These are phyloP conservation scores for Crenuchus spilurus DNA, from an alignment of 2,797 vertebrate genomes.

Conservation along the genomic window DNA sequence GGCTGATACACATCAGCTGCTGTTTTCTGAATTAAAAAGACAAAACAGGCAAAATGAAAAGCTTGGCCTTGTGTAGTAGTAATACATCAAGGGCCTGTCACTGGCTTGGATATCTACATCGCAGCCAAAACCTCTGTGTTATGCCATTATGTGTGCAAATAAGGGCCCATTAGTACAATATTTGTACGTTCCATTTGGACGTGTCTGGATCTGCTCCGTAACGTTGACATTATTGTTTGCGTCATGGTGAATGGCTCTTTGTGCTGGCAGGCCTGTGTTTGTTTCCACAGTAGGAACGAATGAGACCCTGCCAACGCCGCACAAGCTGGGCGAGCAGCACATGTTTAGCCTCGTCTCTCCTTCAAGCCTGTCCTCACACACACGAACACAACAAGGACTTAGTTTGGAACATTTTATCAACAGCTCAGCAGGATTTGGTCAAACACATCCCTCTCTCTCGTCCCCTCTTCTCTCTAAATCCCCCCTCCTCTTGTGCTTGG, in stretches of 20 bases:
- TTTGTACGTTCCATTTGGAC: conserved; percentile 7
- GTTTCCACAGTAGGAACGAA: not conserved
- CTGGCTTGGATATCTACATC: not conserved
- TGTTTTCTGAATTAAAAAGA: not conserved
- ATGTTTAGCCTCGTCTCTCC: conserved; percentile 50
- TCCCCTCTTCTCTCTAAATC: conserved; percentile 4
- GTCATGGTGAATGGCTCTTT: conserved; percentile 4
- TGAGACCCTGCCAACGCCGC: conserved; percentile 14
- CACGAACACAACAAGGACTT: conserved; percentile 40
- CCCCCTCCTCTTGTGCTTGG: not conserved
- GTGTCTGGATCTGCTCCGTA: not conserved
- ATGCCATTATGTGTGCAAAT: conserved; percentile 6
- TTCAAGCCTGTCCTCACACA: conserved; percentile 47
- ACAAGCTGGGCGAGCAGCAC: conserved; percentile 36
- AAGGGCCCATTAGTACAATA: conserved; percentile 15
- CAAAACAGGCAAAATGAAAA: not conserved
- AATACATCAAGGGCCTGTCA: conserved; percentile 8
- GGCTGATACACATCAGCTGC: not conserved
- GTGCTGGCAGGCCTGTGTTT: not conserved
- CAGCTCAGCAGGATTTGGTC: conserved; percentile 39
- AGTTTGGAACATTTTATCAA: conserved; percentile 47
- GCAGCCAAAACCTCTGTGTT: not conserved
- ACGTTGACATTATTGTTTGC: conserved; percentile 11
- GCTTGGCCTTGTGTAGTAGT: not conserved
- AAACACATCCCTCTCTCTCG: conserved; percentile 15